Percentiles rank a stretch among this genome's conserved stretches.
These are phyloP conservation scores for Philopedon plagiatum DNA, from an alignment of 2,888 invertebrate genomes.

Conservation along the genomic window DNA sequence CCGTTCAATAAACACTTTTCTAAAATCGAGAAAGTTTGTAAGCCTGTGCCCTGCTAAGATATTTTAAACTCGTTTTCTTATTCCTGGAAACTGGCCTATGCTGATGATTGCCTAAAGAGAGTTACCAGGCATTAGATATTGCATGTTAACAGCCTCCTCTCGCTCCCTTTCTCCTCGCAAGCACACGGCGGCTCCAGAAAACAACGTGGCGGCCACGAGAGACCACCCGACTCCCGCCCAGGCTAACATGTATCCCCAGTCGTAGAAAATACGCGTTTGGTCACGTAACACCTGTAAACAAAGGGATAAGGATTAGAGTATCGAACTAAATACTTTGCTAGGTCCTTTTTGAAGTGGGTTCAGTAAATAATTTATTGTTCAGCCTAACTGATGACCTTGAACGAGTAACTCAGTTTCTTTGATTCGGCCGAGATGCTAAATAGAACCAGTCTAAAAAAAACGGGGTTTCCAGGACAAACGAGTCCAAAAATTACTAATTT, in stretches of 20 bases:
- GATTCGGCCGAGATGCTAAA: too few relatives aligned
- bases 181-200: constrained; percentile 95
- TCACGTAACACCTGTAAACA: constrained; percentile 84
- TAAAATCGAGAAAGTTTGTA: too few relatives aligned
- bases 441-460: too few relatives aligned
- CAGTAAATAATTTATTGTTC: too few relatives aligned
- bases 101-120: constrained; percentile 47
- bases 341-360: neutral
- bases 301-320: constrained; percentile 28
- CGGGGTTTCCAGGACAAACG: too few relatives aligned
- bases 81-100: neutral
- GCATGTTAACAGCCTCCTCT: constrained; percentile 97
- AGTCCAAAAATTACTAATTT: too few relatives aligned
- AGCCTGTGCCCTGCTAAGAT: too few relatives aligned
- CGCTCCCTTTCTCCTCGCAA: constrained; percentile 93
- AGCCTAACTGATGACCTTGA: too few relatives aligned
- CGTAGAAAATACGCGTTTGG: constrained; percentile 89
- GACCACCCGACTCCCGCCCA: constrained; percentile 97
- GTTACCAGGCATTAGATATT: constrained; percentile 97
- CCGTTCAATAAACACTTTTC: too few relatives aligned
- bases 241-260: constrained; percentile 97
- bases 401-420: too few relatives aligned
- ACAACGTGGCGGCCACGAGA: constrained; percentile 91
- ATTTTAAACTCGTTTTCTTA: neutral
- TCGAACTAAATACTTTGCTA: neutral